phyloP scores from a whole-genome alignment of 2,113 vertebrate genomes.

The Lophius piscatorius region DNA sequence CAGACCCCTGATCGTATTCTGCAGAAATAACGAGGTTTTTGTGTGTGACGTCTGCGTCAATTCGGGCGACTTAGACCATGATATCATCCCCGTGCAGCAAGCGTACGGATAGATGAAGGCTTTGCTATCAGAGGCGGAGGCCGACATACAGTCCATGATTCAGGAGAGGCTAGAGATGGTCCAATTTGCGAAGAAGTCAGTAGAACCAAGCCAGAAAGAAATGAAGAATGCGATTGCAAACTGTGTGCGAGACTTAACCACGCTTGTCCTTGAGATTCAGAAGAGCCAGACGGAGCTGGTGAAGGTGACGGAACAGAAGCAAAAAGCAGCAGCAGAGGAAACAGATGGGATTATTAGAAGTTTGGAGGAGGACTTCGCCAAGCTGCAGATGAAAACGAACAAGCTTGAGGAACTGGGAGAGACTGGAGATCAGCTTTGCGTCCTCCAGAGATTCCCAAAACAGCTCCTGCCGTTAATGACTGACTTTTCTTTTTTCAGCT shows the following conservation, averaged over 20 bases:
- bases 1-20: slow-evolving; percentile 28
- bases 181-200: background rate
- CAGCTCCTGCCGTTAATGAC: background rate
- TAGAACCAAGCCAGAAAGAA: slow-evolving; percentile 9
- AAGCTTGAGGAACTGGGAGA: slow-evolving; percentile 41
- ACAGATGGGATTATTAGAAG: slow-evolving; percentile 2
- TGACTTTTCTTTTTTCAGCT: slow-evolving; percentile 8
- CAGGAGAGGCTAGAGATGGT: slow-evolving; percentile 40
- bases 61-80: slow-evolving; percentile 3
- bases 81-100: background rate
- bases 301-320: slow-evolving; percentile 36
- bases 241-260: slow-evolving; percentile 4
- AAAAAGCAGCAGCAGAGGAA: slow-evolving; percentile 34
- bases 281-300: slow-evolving; percentile 26
- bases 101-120: slow-evolving; percentile 11
- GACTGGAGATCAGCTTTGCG: slow-evolving; percentile 23
- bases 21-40: slow-evolving; percentile 20
- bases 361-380: slow-evolving; percentile 35
- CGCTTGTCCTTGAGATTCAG: slow-evolving; percentile 45
- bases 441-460: slow-evolving; percentile 31
- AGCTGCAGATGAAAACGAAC: background rate
- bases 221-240: background rate
- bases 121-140: slow-evolving; percentile 16
- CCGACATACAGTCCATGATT: slow-evolving; percentile 37
- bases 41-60: slow-evolving; percentile 51